Conservation (phyloP, 2,888 invertebrate genomes). For the Schrankia costaestrigalis region DNA sequence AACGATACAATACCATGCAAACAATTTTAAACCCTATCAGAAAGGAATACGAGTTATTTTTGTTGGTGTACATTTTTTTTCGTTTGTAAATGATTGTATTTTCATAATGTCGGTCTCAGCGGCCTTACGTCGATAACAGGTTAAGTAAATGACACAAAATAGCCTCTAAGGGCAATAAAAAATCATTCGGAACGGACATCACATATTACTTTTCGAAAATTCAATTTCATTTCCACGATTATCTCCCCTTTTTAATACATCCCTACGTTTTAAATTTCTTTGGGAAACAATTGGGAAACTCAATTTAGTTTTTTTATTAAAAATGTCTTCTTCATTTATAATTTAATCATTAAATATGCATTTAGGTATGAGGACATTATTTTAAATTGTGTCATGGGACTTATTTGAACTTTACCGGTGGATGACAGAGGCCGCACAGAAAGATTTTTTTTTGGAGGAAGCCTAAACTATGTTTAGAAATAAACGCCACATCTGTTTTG, state of each 20-base stretch:
- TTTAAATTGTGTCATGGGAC: too few relatives aligned
- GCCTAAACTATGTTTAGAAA: too few relatives aligned
- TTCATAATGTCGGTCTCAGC: constrained; percentile 40
- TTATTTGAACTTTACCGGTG: too few relatives aligned
- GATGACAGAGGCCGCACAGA: too few relatives aligned
- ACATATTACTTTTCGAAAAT: constrained; percentile 60
- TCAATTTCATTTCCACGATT: constrained; percentile 60
- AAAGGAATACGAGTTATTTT: constrained; percentile 20
- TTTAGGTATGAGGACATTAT: constrained; percentile 35
- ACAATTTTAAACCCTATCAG: constrained; percentile 35
- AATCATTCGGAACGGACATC: constrained; percentile 53
- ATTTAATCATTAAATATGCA: constrained; percentile 38
- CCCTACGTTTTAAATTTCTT: constrained; percentile 30
- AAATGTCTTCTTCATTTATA: constrained; percentile 37
- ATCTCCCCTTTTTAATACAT: constrained; percentile 38
- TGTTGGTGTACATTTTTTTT: constrained; percentile 19
- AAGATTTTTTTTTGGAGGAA: too few relatives aligned
- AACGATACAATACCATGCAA: constrained; percentile 22
- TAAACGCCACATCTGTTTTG: too few relatives aligned
- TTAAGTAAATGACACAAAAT: constrained; percentile 72
- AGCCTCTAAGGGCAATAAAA: constrained; percentile 52
- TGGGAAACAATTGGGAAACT: constrained; percentile 37
- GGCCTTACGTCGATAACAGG: constrained; percentile 59
- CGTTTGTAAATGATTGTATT: constrained; percentile 29
- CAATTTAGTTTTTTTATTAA: constrained; percentile 35